A percentile compares a stretch with the other conserved stretches of the same genome.
Conservation (phyloP, 2,113 vertebrate genomes). For the Protobothrops mucrosquamatus region DNA sequence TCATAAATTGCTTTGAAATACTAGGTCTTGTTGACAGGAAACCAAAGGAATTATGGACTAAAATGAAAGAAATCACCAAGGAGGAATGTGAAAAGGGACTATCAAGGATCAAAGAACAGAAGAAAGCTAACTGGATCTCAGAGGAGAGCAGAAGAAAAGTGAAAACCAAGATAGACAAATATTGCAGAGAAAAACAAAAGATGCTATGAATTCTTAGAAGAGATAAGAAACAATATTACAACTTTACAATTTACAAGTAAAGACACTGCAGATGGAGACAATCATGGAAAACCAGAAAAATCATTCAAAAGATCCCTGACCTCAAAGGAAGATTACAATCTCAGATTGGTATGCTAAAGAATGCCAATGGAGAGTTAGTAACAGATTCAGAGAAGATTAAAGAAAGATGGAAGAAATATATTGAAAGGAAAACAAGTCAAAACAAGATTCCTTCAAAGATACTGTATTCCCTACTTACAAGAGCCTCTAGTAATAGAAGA, state of each 20-base stretch:
- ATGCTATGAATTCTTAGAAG: neutral
- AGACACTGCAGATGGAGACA: neutral
- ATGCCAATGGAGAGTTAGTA: neutral
- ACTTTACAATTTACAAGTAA: neutral
- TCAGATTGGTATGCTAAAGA: neutral
- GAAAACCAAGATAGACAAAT: neutral
- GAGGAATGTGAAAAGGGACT: neutral
- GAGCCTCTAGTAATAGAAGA: neutral
- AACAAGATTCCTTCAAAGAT: neutral
- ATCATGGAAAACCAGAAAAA: neutral
- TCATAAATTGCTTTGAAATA: neutral
- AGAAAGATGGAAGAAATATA: neutral
- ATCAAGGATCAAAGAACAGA: neutral
- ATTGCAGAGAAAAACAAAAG: neutral
- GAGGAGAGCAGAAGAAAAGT: neutral
- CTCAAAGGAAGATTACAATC: neutral
- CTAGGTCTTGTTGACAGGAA: neutral
- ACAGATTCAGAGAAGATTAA: neutral
- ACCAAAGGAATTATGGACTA: neutral
- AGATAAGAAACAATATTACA: neutral
- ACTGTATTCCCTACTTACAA: neutral
- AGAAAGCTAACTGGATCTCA: neutral
- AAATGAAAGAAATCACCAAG: neutral
- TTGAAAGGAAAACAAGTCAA: neutral
- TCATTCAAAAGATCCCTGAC: neutral